Evolutionary conservation across 2,888 invertebrate genomes (phyloP), one percentile per base, ranked within the genome.

Genomic region (Hypselothyrea guttata): DNA sequence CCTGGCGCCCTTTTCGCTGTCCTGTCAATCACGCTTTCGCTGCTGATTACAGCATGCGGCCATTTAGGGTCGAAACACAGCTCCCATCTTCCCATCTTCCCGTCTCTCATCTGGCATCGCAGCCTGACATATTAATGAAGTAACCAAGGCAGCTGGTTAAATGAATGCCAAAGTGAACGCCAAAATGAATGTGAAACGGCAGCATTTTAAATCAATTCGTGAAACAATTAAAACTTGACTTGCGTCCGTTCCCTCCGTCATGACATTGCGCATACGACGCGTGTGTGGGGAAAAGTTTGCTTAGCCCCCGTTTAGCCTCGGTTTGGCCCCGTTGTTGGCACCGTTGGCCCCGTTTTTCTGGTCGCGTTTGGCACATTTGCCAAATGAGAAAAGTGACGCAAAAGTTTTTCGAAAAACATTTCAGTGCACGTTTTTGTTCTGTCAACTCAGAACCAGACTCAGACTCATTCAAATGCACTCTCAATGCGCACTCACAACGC

Each of bases 181-280:
- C 27, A 33, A 7, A 8, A 22, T 22, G 27, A 51, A 16, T 58
- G 46, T 13, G 38, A 9, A 18, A 49, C 59, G 65, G 51, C 54
- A 57, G 70, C 70, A 58, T 69, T 74, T 83, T 69, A 76, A 83
- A 78, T 82, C 77, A 78, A 76, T 76, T 78, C 71, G 67, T 61
- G 55, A 63, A 70, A 81, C 77, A 77, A 76, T 79, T 83, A 77
- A 83, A 76, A 70, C 75, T 79, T 72, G 71, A 68, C 67, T 69
- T 65, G 53, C 28, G 38, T 52, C n/a, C n/a, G 7, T 15, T 12
- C 35, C 35, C 18, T 30, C 44, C 8, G 41, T 15, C 38, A 65
- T 41, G 70, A 55, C 56, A 66, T 63, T 51, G 63, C 71, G 63
- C 55, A 68, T 71, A 60, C 74, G 74, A 57, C 53, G 55, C 57